Evolutionary conservation across 2,113 vertebrate species (phyloP).

Genomic region (Triplophysa dalaica): DNA sequence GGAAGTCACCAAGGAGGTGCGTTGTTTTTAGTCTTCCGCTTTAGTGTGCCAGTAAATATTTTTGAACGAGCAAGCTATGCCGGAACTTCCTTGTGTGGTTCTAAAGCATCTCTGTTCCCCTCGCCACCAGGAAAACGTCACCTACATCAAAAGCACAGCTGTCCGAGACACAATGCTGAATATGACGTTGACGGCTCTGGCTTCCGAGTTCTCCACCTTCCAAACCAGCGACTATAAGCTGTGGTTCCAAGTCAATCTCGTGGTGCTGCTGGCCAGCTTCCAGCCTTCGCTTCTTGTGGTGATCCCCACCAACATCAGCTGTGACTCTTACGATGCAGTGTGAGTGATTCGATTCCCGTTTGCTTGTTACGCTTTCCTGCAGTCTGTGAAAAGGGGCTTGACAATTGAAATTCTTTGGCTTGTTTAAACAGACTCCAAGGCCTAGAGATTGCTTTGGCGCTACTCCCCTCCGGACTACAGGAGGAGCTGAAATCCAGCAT

Average conservation of each 20-base stretch:
- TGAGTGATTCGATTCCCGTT: conserved; percentile 45
- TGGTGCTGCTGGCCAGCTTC: conserved; percentile 52
- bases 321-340: conserved; percentile 56
- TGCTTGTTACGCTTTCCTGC: not conserved
- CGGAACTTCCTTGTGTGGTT: no score
- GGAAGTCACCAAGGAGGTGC: no score
- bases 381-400: no score
- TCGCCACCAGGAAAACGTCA: no score
- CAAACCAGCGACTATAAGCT: conserved; percentile 39
- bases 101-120: no score
- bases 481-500: not conserved
- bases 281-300: conserved; percentile 24
- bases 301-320: conserved; percentile 54
- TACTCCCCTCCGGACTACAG: not conserved
- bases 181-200: conserved; percentile 58
- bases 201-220: conserved; percentile 49
- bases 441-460: not conserved
- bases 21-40: no score
- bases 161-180: conserved; percentile 43
- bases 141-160: not conserved
- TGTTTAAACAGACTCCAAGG: not conserved
- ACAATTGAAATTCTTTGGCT: no score
- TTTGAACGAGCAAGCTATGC: no score
- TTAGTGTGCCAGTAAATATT: no score
- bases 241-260: conserved; percentile 60